A percentile compares a stretch with the other conserved stretches of the same genome.
Conservation (phyloP, 2,888 invertebrate genomes). For the Habrosyne pyritoides region DNA sequence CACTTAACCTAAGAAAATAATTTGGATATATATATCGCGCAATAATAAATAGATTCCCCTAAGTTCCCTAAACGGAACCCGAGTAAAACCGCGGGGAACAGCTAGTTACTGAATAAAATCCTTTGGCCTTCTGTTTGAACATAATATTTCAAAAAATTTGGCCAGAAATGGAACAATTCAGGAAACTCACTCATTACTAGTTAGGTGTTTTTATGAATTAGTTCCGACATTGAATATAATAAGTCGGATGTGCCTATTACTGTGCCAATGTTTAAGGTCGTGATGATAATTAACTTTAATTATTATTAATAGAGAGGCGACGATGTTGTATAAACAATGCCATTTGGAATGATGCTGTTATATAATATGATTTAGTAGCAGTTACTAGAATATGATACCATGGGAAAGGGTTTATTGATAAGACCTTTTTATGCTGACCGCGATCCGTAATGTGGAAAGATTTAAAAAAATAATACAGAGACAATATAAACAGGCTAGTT, state of each 20-base stretch:
- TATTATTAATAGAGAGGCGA: slow-evolving; percentile 48
- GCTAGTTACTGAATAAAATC: too few species aligned
- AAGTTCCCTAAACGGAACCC: too few species aligned
- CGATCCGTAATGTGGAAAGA: too few species aligned
- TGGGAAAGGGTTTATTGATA: not conserved
- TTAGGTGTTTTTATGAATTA: slow-evolving; percentile 33
- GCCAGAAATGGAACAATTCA: not conserved
- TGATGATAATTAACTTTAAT: slow-evolving; percentile 53
- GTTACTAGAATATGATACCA: slow-evolving; percentile 1
- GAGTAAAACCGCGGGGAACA: too few species aligned
- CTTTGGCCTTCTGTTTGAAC: too few species aligned
- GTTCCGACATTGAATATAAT: slow-evolving; percentile 51
- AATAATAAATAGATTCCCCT: too few species aligned
- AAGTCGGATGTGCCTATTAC: slow-evolving; percentile 65
- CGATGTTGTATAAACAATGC: slow-evolving; percentile 22
- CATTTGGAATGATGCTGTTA: slow-evolving; percentile 47
- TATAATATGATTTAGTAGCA: slow-evolving; percentile 31
- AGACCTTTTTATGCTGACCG: not conserved
- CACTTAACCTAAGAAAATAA: too few species aligned
- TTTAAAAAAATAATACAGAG: too few species aligned
- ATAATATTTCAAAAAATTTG: not conserved
- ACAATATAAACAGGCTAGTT: too few species aligned
- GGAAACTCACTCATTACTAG: not conserved
- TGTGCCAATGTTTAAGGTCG: slow-evolving; percentile 53
- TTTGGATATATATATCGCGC: too few species aligned